phyloP scores from a whole-genome alignment of 2,888 invertebrate species.

The Eretmocerus hayati region DNA sequence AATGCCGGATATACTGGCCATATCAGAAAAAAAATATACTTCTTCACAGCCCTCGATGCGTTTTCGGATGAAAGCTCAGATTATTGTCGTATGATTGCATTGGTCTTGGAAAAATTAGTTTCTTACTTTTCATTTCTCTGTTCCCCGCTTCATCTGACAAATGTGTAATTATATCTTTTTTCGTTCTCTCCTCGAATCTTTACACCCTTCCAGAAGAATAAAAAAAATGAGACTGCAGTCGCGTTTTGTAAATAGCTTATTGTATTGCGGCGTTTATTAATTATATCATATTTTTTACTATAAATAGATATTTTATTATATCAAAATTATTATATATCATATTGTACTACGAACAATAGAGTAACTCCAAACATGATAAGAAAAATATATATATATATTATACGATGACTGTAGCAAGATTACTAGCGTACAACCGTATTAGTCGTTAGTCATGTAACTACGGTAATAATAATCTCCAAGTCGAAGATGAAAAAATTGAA shows the following conservation, averaged over 20 bases:
- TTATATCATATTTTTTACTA: constrained; percentile 37
- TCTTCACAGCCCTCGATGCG: no score
- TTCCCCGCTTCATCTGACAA: no score
- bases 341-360: constrained; percentile 24
- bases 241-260: constrained; percentile 45
- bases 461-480: constrained; percentile 14
- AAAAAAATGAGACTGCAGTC: constrained; percentile 39
- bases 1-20: no score
- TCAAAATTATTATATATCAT: constrained; percentile 31
- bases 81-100: no score
- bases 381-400: constrained; percentile 17
- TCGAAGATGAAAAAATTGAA: constrained; percentile 5
- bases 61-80: no score
- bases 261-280: constrained; percentile 36
- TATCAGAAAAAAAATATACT: no score
- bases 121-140: no score
- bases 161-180: no score
- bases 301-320: constrained; percentile 29
- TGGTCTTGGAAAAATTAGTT: no score
- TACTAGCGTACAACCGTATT: constrained; percentile 17
- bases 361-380: no score
- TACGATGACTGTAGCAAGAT: constrained; percentile 9
- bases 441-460: constrained; percentile 22
- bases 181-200: neutral
- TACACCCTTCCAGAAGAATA: neutral